Evolutionary conservation across 2,113 vertebrate genomes (phyloP).

Genomic region (Apistogramma diplotaenia): DNA sequence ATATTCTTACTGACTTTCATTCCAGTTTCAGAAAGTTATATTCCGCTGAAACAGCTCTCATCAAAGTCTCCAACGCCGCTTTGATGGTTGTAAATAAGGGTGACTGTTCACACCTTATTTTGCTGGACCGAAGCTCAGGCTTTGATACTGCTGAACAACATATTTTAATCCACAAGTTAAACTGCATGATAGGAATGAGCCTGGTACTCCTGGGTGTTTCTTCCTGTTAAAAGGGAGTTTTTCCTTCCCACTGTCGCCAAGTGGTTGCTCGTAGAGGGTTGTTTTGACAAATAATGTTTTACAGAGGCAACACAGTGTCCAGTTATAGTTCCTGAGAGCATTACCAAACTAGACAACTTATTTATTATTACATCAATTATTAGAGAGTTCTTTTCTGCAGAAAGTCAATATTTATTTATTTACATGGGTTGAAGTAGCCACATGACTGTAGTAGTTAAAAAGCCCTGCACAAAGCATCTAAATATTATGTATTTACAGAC

Average conservation of each 20-base stretch:
- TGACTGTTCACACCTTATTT: neutral
- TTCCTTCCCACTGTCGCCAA: too few relatives aligned
- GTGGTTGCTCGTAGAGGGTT: too few relatives aligned
- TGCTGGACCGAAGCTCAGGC: neutral
- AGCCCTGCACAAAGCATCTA: neutral
- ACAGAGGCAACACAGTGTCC: too few relatives aligned
- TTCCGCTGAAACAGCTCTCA: neutral
- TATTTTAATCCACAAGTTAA: too few relatives aligned
- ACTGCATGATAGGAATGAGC: too few relatives aligned
- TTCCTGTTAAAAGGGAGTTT: too few relatives aligned
- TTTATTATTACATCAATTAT: fast-evolving
- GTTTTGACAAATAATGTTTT: too few relatives aligned
- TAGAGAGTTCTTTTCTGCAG: neutral
- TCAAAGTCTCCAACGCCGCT: neutral
- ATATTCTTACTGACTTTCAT: neutral
- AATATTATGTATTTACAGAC: neutral
- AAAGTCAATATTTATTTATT: neutral
- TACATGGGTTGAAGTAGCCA: too few relatives aligned
- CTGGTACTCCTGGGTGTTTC: too few relatives aligned
- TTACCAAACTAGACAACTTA: too few relatives aligned
- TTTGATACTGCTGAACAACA: too few relatives aligned
- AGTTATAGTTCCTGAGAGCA: too few relatives aligned
- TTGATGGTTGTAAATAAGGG: neutral
- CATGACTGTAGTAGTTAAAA: neutral
- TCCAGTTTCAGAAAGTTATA: neutral